Conservation (phyloP, 53 echinoderm and acorn worm genomes). For the Henricia sp. region DNA sequence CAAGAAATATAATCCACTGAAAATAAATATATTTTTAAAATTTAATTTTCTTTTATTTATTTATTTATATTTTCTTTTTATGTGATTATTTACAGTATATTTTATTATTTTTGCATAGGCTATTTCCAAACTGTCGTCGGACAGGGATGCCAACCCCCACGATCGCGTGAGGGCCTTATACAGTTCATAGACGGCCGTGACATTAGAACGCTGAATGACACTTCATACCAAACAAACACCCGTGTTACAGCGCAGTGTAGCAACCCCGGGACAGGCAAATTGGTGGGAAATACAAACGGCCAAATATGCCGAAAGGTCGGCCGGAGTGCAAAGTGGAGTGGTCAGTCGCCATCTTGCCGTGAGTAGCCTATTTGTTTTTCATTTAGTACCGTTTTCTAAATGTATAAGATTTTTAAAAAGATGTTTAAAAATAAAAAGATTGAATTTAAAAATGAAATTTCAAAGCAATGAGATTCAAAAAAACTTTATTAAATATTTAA, state of each 20-base stretch:
- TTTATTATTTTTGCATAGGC: constrained; percentile 3
- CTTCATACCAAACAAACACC: constrained; percentile 24
- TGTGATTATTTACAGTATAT: too few species aligned
- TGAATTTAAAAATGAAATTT: too few species aligned
- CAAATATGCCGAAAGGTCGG: background rate
- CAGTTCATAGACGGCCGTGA: constrained; percentile 57
- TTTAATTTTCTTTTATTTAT: too few species aligned
- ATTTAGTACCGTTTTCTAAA: background rate
- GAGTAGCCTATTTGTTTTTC: background rate
- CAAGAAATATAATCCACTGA: too few species aligned
- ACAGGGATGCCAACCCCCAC: constrained; percentile 42
- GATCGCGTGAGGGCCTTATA: constrained; percentile 29
- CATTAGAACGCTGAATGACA: background rate
- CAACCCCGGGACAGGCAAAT: constrained; percentile 47
- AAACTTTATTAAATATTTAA: too few species aligned
- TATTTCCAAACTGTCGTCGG: background rate
- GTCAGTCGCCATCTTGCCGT: constrained; percentile 46
- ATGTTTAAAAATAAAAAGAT: too few species aligned
- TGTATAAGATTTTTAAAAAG: too few species aligned
- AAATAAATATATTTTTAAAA: too few species aligned
- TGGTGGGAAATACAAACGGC: constrained; percentile 44
- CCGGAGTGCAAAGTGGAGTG: constrained; percentile 42
- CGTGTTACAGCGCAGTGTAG: constrained; percentile 42
- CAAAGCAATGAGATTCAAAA: too few species aligned
- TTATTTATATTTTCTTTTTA: too few species aligned